These are phyloP conservation scores for Trichechus manatus DNA, from an alignment of 2,113 vertebrate genomes.

Conservation along the genomic window DNA sequence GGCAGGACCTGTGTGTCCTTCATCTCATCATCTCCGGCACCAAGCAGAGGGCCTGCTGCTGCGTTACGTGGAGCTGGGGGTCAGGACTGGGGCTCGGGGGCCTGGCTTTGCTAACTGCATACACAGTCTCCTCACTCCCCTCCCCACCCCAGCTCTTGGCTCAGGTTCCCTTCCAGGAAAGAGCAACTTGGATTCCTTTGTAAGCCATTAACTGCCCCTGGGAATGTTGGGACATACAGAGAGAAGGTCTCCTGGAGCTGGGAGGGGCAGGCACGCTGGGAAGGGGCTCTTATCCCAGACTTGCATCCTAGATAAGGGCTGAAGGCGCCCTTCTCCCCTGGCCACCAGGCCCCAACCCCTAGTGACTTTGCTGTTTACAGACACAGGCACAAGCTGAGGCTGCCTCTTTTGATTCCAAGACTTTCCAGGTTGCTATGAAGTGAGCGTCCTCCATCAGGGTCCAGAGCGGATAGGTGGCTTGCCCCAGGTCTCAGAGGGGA, in stretches of 20 bases:
- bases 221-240: neutral
- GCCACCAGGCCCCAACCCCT: neutral
- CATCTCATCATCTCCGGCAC: neutral
- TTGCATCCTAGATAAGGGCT: neutral
- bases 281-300: neutral
- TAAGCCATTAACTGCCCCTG: neutral
- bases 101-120: neutral
- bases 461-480: neutral
- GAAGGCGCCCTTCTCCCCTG: neutral
- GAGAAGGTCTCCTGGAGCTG: neutral
- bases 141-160: neutral
- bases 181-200: neutral
- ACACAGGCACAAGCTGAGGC: accelerated
- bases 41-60: neutral
- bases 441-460: neutral
- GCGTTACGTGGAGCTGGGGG: accelerated
- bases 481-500: neutral
- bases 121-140: neutral
- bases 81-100: neutral
- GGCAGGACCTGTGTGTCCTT: neutral
- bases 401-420: neutral
- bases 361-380: too few relatives aligned
- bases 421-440: neutral
- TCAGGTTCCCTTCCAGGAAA: neutral
- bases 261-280: neutral